phyloP scores from a whole-genome alignment of 2,113 vertebrate genomes.

The Cavia porcellus region DNA sequence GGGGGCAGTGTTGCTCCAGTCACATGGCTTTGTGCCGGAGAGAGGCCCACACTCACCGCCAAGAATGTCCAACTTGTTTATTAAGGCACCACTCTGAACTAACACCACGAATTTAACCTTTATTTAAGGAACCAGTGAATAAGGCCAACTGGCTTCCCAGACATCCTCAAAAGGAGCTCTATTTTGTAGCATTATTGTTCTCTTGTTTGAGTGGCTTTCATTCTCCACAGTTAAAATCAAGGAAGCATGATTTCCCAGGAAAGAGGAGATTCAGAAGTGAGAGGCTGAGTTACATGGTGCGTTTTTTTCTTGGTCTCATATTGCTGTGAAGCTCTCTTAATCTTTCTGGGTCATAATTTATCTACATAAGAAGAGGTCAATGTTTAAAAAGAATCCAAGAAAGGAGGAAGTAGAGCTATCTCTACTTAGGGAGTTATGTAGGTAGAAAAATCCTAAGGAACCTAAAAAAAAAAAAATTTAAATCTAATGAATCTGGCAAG shows the following conservation, averaged over 20 bases:
- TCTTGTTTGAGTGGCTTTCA: background rate
- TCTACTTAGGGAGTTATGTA: background rate
- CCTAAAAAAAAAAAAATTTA: background rate
- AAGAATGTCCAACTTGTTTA: background rate
- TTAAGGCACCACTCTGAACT: background rate
- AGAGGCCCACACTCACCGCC: background rate
- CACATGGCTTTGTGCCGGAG: background rate
- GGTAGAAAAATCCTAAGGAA: conserved; percentile 27
- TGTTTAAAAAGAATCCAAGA: conserved; percentile 31
- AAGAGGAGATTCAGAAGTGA: background rate
- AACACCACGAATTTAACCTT: background rate
- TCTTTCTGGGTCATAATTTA: background rate
- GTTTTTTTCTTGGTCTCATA: background rate
- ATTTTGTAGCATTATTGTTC: background rate
- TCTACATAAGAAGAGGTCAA: background rate
- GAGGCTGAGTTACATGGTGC: background rate
- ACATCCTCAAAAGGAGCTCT: background rate
- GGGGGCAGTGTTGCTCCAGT: background rate
- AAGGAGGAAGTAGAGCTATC: conserved; percentile 29
- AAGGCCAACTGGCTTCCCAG: background rate
- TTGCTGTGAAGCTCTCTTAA: background rate
- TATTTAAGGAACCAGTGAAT: background rate
- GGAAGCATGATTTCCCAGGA: background rate
- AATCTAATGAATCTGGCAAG: background rate
- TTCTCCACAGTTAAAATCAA: background rate